phyloP scores from a whole-genome alignment of 2,888 invertebrate genomes.

The Drosophila hamatofila region DNA sequence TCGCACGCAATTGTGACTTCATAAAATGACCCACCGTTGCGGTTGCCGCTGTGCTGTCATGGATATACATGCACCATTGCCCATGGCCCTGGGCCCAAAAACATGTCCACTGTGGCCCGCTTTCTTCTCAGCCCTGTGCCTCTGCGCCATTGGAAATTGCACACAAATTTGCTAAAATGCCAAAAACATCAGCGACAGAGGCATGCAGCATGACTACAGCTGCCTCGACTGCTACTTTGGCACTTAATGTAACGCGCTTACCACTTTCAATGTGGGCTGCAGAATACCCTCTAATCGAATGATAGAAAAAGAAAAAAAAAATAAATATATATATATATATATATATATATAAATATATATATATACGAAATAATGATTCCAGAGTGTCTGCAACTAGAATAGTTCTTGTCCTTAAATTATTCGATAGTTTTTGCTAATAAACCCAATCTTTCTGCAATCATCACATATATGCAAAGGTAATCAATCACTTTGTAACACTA shows the following conservation, averaged over 20 bases:
- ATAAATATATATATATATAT: too few relatives aligned
- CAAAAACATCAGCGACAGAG: slow-evolving; percentile 52
- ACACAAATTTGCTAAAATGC: slow-evolving; percentile 63
- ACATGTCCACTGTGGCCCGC: slow-evolving; percentile 25
- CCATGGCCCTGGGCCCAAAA: slow-evolving; percentile 16
- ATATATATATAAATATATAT: too few relatives aligned
- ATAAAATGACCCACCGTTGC: slow-evolving; percentile 47
- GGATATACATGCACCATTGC: slow-evolving; percentile 42
- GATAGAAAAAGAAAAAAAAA: not conserved
- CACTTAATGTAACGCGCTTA: slow-evolving; percentile 63
- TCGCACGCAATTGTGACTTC: slow-evolving; percentile 46
- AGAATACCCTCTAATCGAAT: slow-evolving; percentile 32
- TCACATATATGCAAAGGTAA: not conserved
- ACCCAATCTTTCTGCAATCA: not conserved
- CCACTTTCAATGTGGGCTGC: slow-evolving; percentile 32
- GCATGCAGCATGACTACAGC: slow-evolving; percentile 32
- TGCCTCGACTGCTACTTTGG: slow-evolving; percentile 36
- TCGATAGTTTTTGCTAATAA: not conserved
- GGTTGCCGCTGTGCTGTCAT: slow-evolving; percentile 38
- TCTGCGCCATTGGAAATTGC: slow-evolving; percentile 47
- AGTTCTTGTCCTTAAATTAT: not conserved
- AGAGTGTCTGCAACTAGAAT: not conserved
- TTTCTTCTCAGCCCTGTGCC: not conserved
- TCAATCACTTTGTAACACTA: not conserved
- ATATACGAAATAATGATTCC: not conserved